These are phyloP conservation scores for Poecile atricapillus DNA, from an alignment of 2,113 vertebrate species.

Conservation along the genomic window DNA sequence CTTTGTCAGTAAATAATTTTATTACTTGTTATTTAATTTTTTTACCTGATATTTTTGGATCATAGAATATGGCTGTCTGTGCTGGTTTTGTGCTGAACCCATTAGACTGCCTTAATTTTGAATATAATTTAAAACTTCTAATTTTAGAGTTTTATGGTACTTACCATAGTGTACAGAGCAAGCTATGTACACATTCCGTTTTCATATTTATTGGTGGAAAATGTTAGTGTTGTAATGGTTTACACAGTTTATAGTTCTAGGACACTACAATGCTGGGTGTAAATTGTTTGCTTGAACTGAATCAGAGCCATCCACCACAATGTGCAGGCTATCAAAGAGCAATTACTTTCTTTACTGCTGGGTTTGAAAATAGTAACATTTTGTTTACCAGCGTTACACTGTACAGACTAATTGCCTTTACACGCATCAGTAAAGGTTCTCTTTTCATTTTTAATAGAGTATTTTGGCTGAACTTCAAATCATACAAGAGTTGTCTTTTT, in stretches of 20 bases:
- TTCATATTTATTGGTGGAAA: background rate
- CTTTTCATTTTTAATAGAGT: background rate
- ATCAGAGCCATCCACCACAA: background rate
- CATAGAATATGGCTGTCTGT: background rate
- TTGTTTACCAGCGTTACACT: background rate
- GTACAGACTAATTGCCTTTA: background rate
- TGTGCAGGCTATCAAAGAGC: background rate
- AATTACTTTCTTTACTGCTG: background rate
- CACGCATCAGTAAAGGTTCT: background rate
- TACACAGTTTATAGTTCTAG: background rate
- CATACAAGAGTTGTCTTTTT: background rate
- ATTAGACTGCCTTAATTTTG: background rate
- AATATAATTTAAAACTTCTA: background rate
- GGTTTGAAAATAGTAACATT: background rate
- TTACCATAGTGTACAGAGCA: background rate
- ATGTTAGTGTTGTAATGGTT: background rate
- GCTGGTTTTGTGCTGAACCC: too few relatives aligned
- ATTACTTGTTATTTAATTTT: background rate
- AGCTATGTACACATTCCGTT: background rate
- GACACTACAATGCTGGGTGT: background rate
- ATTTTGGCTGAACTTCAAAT: background rate
- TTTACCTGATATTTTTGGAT: background rate
- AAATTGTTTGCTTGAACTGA: background rate
- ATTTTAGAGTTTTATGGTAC: background rate
- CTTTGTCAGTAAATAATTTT: background rate